Evolutionary conservation across 1,140 invertebrate species (phyloP).

Genomic region (Nylanderia fulva): DNA sequence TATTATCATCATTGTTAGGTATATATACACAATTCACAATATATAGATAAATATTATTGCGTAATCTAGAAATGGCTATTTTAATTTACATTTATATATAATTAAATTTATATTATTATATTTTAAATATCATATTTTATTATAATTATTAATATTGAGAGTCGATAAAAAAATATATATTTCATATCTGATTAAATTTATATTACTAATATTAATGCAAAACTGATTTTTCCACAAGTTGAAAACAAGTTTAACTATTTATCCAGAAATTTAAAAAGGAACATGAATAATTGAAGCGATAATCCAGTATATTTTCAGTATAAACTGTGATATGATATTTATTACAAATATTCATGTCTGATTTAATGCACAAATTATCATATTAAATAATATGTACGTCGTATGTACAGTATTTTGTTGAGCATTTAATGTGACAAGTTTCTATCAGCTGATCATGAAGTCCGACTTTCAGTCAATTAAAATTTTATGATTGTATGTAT

Average conservation of each 20-base stretch:
- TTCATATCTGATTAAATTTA: neutral
- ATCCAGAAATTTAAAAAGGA: neutral
- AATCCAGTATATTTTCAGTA: neutral
- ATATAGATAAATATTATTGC: neutral
- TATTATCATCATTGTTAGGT: slow-evolving; percentile 1
- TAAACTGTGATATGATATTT: neutral
- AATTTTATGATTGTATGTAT: neutral
- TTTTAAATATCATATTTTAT: no score
- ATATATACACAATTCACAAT: neutral
- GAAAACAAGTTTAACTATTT: neutral
- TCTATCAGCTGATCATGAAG: neutral
- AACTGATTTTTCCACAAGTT: neutral
- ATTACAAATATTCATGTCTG: neutral
- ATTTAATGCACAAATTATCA: neutral
- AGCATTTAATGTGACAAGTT: no score
- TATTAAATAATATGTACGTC: neutral
- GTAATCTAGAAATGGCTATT: neutral
- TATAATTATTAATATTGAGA: no score
- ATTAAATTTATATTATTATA: neutral
- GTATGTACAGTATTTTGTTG: neutral
- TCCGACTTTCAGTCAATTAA: no score
- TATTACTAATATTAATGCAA: neutral
- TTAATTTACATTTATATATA: neutral
- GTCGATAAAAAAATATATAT: no score
- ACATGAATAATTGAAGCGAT: neutral